Evolutionary conservation across 2,797 vertebrate genomes (phyloP).

Genomic region (Catharus ustulatus): DNA sequence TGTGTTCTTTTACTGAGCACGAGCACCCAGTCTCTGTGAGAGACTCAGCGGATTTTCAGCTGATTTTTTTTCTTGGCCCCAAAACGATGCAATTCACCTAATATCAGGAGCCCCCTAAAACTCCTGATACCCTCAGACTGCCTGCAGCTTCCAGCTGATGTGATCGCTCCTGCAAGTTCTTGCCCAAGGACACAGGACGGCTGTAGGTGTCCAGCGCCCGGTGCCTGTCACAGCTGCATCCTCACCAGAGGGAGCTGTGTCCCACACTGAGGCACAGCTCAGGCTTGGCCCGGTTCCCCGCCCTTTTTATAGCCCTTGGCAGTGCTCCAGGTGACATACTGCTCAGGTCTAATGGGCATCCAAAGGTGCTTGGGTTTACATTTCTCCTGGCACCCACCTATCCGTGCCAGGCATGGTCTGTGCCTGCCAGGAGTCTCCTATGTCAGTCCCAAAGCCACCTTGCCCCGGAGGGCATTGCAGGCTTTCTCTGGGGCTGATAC

Average conservation of each 20-base stretch:
- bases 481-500: neutral
- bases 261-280: neutral
- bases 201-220: neutral
- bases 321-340: neutral
- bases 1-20: neutral
- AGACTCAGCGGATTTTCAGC: neutral
- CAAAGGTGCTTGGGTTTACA: neutral
- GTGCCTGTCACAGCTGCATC: neutral
- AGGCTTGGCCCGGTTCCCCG: neutral
- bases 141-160: neutral
- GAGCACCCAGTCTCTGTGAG: neutral
- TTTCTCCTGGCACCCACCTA: neutral
- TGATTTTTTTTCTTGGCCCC: neutral
- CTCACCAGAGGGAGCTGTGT: slow-evolving; percentile 25
- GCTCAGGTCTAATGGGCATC: neutral
- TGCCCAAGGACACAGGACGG: neutral
- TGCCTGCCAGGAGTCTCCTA: neutral
- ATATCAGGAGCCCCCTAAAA: rapidly evolving
- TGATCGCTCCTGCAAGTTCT: neutral
- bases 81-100: neutral
- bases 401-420: neutral
- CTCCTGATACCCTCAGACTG: neutral
- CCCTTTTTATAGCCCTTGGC: neutral
- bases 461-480: rapidly evolving
- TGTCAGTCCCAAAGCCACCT: neutral